A percentile compares a stretch with the other conserved stretches of the same genome.
Conservation (phyloP, 2,888 invertebrate genomes). For the Drosophila barbarae region DNA sequence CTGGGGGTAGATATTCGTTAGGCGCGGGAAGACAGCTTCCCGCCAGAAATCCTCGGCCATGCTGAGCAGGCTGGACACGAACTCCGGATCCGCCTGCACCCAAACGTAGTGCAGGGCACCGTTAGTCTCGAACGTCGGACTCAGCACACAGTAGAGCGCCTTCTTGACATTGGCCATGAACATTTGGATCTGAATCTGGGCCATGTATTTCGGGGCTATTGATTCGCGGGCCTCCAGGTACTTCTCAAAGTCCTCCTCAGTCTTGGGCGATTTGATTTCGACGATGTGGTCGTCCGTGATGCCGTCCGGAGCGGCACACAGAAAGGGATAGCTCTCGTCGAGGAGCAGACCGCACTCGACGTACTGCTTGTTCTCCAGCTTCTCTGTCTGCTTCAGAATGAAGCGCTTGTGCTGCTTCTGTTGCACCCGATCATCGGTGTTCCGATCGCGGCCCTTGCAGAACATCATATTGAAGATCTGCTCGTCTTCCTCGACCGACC, state of each 20-base stretch:
- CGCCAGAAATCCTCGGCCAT: slow-evolving; percentile 79
- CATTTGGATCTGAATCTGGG: slow-evolving; percentile 79
- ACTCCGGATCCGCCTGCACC: slow-evolving; percentile 79
- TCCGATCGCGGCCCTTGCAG: slow-evolving; percentile 76
- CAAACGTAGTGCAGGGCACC: slow-evolving; percentile 79
- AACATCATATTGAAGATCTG: slow-evolving; percentile 76
- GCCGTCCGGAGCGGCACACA: slow-evolving; percentile 78
- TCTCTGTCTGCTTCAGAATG: slow-evolving; percentile 79
- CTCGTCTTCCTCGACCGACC: slow-evolving; percentile 74
- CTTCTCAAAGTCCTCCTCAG: slow-evolving; percentile 79
- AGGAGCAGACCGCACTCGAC: slow-evolving; percentile 76
- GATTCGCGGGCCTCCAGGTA: slow-evolving; percentile 78
- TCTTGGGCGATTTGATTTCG: slow-evolving; percentile 79
- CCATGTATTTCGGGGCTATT: slow-evolving; percentile 79
- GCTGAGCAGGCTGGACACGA: slow-evolving; percentile 73
- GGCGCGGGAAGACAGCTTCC: slow-evolving; percentile 76
- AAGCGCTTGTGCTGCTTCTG: slow-evolving; percentile 78
- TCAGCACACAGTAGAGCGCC: slow-evolving; percentile 78
- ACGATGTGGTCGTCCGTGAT: slow-evolving; percentile 79
- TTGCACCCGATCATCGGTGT: slow-evolving; percentile 74
- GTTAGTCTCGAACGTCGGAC: slow-evolving; percentile 78
- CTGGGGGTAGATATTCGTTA: slow-evolving; percentile 73
- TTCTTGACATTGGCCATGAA: slow-evolving; percentile 79
- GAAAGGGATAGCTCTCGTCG: slow-evolving; percentile 76
- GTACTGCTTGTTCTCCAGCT: slow-evolving; percentile 78